These are phyloP conservation scores for Bos indicus DNA, from an alignment of 2,113 vertebrate species.

Conservation along the genomic window DNA sequence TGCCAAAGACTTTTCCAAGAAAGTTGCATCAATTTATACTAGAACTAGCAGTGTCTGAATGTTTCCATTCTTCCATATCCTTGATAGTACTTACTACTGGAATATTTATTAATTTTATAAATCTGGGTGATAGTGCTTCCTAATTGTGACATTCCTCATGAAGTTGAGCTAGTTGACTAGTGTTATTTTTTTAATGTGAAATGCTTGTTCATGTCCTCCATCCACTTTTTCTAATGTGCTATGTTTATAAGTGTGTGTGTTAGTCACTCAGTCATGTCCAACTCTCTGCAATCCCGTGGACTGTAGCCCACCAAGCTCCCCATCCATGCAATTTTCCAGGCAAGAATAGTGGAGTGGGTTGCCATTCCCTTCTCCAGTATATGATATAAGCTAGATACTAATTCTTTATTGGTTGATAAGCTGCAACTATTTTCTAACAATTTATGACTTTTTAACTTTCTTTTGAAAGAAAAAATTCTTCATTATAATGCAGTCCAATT, in stretches of 20 bases:
- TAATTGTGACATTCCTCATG: neutral
- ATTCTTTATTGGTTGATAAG: neutral
- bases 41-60: neutral
- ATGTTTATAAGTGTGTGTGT: neutral
- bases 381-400: neutral
- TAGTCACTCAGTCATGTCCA: neutral
- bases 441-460: neutral
- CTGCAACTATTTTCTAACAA: neutral
- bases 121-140: neutral
- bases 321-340: neutral
- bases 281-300: fast-evolving
- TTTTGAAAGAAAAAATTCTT: neutral
- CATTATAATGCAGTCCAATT: neutral
- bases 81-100: neutral
- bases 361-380: neutral
- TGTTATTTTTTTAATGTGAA: neutral
- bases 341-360: neutral
- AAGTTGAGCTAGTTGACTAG: neutral
- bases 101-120: neutral
- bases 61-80: neutral
- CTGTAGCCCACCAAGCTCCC: neutral
- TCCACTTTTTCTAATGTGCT: neutral
- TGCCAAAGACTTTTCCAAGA: neutral
- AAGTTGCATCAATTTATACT: neutral
- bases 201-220: neutral